Base-by-base conservation (phyloP, 2,888 invertebrate species). In the Lamproptera curius region DNA sequence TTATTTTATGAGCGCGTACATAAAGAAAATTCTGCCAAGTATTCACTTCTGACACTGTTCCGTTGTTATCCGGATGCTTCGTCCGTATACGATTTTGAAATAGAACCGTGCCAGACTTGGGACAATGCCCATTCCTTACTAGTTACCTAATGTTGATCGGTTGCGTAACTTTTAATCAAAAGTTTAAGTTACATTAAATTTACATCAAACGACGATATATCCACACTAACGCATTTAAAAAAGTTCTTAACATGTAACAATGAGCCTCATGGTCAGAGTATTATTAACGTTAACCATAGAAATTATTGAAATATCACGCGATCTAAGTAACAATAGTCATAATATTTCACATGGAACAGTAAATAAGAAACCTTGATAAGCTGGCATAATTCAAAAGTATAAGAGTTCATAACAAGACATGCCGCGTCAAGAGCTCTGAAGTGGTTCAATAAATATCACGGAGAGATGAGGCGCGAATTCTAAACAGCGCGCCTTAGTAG, bases 81-180 rank as follows among this genome's bases (percentile, higher is more conserved):
- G 26, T 16, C 13, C 35, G 36, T 23, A 23, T 34, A 14, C 26
- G 46, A 35, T 33, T 72, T 71, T 64, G 65, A 58, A 63, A 58
- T 63, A 73, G 71, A 70, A 75, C 74, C 76, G 73, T 68, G 67
- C 67, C 65, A 64, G 61, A 62, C 62, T 59, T 64, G 66, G 66
- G 68, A 65, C 64, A 61, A 56, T 63, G 55, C 60, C 59, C 60
- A 69, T 67, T 64, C 55, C 67, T 70, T 68, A 63, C 65, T 65
- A 65, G 10, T 52, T 63, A 53, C 44, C 56, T 57, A 52, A 61
- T 64, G 65, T 62, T 60, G 61, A 52, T n/a, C 28, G 8, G 6
- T 41, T 46, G 41, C 40, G 41, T 28, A 46, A 46, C 11, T 3
- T 31, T 11, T 13, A 31, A 31, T 31, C 31, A 31, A 2, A 31